phyloP scores from a whole-genome alignment of 2,888 invertebrate genomes.

The Papilio gigon region DNA sequence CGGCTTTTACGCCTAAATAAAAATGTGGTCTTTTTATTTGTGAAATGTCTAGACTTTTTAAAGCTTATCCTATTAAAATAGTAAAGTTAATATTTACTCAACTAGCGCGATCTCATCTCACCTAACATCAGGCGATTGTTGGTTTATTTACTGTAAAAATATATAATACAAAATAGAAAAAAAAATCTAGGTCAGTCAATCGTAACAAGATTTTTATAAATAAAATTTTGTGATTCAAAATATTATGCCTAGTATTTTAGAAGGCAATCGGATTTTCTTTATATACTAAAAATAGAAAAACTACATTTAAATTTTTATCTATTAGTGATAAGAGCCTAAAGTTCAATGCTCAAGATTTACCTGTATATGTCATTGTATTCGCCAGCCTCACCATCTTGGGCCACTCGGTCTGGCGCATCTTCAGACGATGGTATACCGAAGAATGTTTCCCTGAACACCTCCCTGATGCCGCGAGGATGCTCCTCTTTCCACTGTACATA shows the following conservation, averaged over 20 bases:
- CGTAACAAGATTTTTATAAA: too few species aligned
- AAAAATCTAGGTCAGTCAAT: too few species aligned
- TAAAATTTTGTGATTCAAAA: too few species aligned
- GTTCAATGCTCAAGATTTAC: too few species aligned
- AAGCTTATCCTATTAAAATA: neutral
- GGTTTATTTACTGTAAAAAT: too few species aligned
- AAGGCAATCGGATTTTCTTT: too few species aligned
- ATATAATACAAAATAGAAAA: too few species aligned
- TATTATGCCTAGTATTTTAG: too few species aligned
- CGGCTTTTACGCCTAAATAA: slow-evolving; percentile 87
- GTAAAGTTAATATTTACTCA: too few species aligned
- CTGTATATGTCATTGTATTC: slow-evolving; percentile 71
- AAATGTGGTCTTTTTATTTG: slow-evolving; percentile 21
- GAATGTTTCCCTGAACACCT: slow-evolving; percentile 73
- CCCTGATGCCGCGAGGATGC: slow-evolving; percentile 80
- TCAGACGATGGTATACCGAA: slow-evolving; percentile 74
- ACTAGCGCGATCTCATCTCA: too few species aligned
- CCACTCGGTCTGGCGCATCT: slow-evolving; percentile 64
- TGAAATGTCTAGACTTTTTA: neutral
- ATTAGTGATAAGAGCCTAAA: neutral
- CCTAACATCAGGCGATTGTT: too few species aligned
- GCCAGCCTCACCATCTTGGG: slow-evolving; percentile 68
- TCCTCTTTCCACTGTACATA: slow-evolving; percentile 84
- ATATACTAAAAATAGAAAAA: neutral
- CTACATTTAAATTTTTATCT: neutral